Percentiles rank a stretch among this genome's conserved stretches.
These are phyloP conservation scores for Patella caerulea DNA, from an alignment of 2,888 invertebrate species.

Conservation along the genomic window DNA sequence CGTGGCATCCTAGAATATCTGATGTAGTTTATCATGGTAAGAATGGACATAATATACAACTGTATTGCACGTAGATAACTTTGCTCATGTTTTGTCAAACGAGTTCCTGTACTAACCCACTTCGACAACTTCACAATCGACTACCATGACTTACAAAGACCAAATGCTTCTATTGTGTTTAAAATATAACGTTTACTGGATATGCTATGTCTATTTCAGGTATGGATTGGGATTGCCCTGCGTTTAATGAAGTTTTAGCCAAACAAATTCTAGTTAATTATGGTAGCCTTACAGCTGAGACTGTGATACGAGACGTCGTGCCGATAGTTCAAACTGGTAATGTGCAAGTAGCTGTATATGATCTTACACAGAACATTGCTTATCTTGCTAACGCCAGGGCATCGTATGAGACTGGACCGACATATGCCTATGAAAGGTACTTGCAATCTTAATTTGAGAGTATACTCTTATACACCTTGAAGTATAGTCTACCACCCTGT, in stretches of 20 bases:
- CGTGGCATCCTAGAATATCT: slow-evolving; percentile 53
- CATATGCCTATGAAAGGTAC: slow-evolving; percentile 52
- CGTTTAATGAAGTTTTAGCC: slow-evolving; percentile 45
- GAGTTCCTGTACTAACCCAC: too few species aligned
- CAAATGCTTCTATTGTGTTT: too few species aligned
- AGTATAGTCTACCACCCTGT: too few species aligned
- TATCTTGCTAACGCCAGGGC: slow-evolving; percentile 51
- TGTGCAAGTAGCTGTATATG: slow-evolving; percentile 54
- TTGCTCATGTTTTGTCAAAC: too few species aligned
- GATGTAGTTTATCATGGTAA: slow-evolving; percentile 55
- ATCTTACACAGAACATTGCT: slow-evolving; percentile 46
- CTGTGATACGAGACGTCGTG: slow-evolving; percentile 46
- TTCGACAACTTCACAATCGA: too few species aligned
- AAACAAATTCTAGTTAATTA: slow-evolving; percentile 43
- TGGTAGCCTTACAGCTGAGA: slow-evolving; percentile 47
- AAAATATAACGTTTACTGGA: too few species aligned
- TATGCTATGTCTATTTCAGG: slow-evolving; percentile 32
- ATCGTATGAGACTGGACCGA: slow-evolving; percentile 43
- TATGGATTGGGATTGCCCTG: slow-evolving; percentile 60
- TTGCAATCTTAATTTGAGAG: not conserved
- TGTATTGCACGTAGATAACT: too few species aligned
- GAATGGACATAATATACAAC: not conserved
- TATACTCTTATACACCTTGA: too few species aligned
- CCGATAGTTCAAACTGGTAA: slow-evolving; percentile 53
- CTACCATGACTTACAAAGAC: too few species aligned